Base-by-base conservation (phyloP, 2,113 vertebrate species). In the Tachycineta bicolor region DNA sequence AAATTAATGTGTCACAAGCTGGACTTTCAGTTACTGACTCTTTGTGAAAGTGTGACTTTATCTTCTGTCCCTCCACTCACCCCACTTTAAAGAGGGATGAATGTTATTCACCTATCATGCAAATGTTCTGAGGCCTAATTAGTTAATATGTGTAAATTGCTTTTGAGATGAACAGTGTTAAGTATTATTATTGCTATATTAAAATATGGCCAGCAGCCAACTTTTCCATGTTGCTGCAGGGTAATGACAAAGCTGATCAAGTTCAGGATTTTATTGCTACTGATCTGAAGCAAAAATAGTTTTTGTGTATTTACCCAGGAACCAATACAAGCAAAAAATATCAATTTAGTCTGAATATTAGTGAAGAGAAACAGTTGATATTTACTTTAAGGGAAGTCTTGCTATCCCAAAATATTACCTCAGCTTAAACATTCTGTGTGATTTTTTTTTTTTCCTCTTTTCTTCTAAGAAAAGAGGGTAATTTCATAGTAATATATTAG, bases 131-230 rank as follows among this genome's bases (percentile, higher is more conserved):
- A 95, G 73, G 76, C 71, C 86, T 96, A 96, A 96, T 96, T 97
- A 93, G 88, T 75, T 96, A 96, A 96, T 97, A n/a, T 82, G 94
- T 92, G 88, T 78, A 96, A 93, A 96, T 96, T 97, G 93, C 80
- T 95, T 96, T 95, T 94, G 96, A 92, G 85, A 95, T 92, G 90
- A 97, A 81, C 92, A 93, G 80, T 81, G 79, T 90, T 96, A 96
- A 96, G 93, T 95, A 78, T 95, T 93, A 96, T 97, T 96, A 95
- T 90, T 93, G 85, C 39, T 95, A 43, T 95, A 96, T 96, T 97
- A 97, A 94, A 93, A 95, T 60, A 87, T 94, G 96, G 96, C 94
- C 92, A 90, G 85, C 80, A 96, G 93, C 94, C 96, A 97, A 90
- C n/a, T 31, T 93, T 82, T 95, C 49, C 79, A 9, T 76, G 96